These are phyloP conservation scores for Malacoctenus gilli DNA, from an alignment of 2,797 vertebrate species.

Conservation along the genomic window DNA sequence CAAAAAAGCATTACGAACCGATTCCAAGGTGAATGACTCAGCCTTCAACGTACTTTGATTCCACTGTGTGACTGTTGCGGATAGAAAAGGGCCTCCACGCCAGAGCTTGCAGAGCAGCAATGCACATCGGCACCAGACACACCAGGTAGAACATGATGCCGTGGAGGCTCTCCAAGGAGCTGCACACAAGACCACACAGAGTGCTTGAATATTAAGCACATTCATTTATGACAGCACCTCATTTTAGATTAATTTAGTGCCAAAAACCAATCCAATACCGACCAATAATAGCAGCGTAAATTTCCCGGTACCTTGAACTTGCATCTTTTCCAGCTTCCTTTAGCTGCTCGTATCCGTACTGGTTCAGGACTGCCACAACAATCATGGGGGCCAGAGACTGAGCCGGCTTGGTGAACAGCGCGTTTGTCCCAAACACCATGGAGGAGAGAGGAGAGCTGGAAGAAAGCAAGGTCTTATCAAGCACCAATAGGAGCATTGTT, in stretches of 20 bases:
- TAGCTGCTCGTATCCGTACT: constrained; percentile 86
- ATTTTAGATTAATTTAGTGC: too few species aligned
- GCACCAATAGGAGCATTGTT: too few species aligned
- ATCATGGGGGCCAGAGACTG: constrained; percentile 91
- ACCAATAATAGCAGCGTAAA: neutral
- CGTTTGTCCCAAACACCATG: constrained; percentile 93
- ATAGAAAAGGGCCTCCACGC: constrained; percentile 89
- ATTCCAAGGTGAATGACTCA: too few species aligned
- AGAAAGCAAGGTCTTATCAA: neutral
- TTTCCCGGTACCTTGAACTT: constrained; percentile 74
- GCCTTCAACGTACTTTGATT: constrained; percentile 75
- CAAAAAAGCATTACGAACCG: too few species aligned
- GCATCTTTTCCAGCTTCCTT: constrained; percentile 61
- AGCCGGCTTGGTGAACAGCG: constrained; percentile 91
- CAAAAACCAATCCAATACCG: too few species aligned
- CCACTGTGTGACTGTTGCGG: constrained; percentile 83
- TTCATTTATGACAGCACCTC: too few species aligned
- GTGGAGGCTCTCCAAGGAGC: constrained; percentile 80
- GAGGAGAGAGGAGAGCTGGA: constrained; percentile 88
- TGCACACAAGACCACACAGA: constrained; percentile 54
- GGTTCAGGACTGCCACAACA: constrained; percentile 85
- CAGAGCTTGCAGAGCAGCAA: constrained; percentile 82
- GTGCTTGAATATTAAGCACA: neutral
- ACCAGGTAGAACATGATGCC: constrained; percentile 88
- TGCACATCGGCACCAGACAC: constrained; percentile 85